These are phyloP conservation scores for Crocodylus rhombifer DNA, from an alignment of 2,797 vertebrate species.

Conservation along the genomic window DNA sequence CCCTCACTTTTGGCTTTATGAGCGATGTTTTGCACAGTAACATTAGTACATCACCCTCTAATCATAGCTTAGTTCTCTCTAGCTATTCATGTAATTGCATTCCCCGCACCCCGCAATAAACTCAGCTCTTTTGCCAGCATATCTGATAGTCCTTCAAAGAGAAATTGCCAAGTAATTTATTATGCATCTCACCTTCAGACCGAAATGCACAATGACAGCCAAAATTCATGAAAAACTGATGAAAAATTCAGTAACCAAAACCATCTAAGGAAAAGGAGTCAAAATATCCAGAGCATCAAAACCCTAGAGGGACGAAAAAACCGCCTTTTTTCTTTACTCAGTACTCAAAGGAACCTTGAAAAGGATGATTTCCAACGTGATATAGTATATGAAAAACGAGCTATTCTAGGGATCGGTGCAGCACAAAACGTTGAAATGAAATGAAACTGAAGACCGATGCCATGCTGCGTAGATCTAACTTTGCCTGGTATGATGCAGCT, in stretches of 20 bases:
- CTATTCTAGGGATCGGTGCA: neutral
- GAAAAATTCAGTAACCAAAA: neutral
- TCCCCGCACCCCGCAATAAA: neutral
- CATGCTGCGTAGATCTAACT: too few relatives aligned
- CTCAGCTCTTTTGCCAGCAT: slow-evolving; percentile 4
- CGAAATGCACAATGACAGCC: neutral
- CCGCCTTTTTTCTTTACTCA: neutral
- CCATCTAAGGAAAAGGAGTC: rapidly evolving
- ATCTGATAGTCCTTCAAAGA: neutral
- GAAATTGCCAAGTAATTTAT: neutral
- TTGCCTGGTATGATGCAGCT: neutral
- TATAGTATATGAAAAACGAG: neutral
- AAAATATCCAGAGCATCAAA: neutral
- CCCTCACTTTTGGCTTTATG: neutral
- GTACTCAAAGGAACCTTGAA: rapidly evolving
- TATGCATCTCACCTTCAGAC: neutral
- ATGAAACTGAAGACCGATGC: neutral
- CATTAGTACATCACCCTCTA: neutral
- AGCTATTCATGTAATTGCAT: rapidly evolving
- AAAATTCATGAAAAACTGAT: rapidly evolving
- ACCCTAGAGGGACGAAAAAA: neutral
- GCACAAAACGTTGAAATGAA: neutral
- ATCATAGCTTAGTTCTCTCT: neutral
- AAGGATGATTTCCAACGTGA: neutral
- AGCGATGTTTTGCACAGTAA: neutral